Conservation (phyloP, 1,140 invertebrate genomes). For the Prorops nasuta region DNA sequence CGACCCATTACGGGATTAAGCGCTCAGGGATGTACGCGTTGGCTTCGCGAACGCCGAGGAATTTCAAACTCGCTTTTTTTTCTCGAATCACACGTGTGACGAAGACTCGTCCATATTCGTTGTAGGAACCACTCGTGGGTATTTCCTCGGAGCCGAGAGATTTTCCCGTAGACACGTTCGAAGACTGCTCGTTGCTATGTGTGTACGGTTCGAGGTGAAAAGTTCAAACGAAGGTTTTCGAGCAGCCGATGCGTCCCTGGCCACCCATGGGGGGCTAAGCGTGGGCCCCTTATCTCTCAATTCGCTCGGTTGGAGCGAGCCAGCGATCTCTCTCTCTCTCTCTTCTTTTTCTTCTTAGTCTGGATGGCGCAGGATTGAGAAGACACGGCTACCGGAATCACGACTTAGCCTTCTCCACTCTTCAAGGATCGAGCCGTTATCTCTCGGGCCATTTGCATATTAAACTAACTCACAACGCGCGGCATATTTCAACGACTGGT, state of each 20-base stretch:
- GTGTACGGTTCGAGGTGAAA: no score
- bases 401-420: slow-evolving; percentile 52
- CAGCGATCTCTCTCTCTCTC: slow-evolving; percentile 12
- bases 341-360: slow-evolving; percentile 4
- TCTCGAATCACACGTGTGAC: no score
- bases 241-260: slow-evolving; percentile 33
- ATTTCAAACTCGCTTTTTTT: no score
- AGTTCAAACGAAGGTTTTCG: no score
- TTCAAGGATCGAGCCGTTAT: slow-evolving; percentile 53
- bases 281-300: slow-evolving; percentile 50
- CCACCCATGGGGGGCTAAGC: slow-evolving; percentile 31
- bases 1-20: slow-evolving; percentile 45
- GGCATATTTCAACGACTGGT: slow-evolving; percentile 47
- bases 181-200: no score
- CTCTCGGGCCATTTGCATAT: slow-evolving; percentile 52
- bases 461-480: slow-evolving; percentile 56
- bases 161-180: no score
- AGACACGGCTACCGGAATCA: slow-evolving; percentile 56
- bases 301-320: slow-evolving; percentile 35
- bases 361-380: slow-evolving; percentile 16
- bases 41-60: slow-evolving; percentile 10
- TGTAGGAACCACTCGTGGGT: no score
- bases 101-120: no score
- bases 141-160: no score
- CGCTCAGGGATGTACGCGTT: slow-evolving; percentile 33